These are phyloP conservation scores for Meloe dianella DNA, from an alignment of 2,888 invertebrate genomes.

Conservation along the genomic window DNA sequence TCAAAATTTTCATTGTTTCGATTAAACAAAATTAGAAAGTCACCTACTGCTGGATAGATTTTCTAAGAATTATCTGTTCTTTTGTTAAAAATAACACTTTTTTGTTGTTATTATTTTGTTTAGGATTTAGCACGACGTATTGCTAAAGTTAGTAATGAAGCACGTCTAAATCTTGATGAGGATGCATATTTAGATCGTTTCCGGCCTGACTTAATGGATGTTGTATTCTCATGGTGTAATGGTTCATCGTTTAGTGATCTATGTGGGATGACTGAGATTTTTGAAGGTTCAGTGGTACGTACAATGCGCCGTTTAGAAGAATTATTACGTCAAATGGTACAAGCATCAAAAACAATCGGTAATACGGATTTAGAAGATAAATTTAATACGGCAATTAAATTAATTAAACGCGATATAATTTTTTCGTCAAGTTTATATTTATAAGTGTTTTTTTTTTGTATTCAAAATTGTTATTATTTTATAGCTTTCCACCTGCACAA, in stretches of 20 bases:
- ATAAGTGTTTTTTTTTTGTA: constrained; percentile 57
- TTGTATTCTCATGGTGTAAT: constrained; percentile 94
- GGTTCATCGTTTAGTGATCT: constrained; percentile 90
- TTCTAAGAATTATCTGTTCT: constrained; percentile 2
- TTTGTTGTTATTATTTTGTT: neutral
- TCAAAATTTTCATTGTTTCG: neutral
- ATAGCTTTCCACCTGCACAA: constrained; percentile 3
- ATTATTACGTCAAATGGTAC: constrained; percentile 91
- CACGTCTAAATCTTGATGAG: constrained; percentile 87
- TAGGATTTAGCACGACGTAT: constrained; percentile 91
- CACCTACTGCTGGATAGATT: neutral
- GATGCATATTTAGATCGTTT: constrained; percentile 91
- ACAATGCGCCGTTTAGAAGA: constrained; percentile 97
- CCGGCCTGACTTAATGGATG: constrained; percentile 95
- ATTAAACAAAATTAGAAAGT: neutral
- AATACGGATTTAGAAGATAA: constrained; percentile 95
- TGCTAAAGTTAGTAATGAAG: constrained; percentile 84
- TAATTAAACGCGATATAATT: constrained; percentile 97
- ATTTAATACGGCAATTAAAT: constrained; percentile 88
- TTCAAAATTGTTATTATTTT: constrained; percentile 21
- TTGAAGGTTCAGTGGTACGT: constrained; percentile 90
- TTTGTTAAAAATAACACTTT: neutral
- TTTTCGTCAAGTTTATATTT: constrained; percentile 98
- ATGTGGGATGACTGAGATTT: constrained; percentile 95
- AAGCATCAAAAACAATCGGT: constrained; percentile 96